Conservation (phyloP, 2,888 invertebrate genomes). For the Subacronicta megacephala region DNA sequence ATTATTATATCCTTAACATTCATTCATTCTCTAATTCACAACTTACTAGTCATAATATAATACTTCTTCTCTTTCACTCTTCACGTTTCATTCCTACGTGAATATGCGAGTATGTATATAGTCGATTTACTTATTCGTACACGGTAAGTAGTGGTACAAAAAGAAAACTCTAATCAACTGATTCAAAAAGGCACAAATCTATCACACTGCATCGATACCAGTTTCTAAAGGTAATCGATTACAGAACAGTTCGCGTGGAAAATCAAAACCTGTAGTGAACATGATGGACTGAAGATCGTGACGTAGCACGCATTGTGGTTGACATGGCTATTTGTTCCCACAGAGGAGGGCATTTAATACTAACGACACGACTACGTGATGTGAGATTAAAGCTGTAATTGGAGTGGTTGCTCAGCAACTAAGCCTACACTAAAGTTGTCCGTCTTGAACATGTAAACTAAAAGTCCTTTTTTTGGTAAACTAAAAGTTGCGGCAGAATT, state of each 20-base stretch:
- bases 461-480: no score
- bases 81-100: no score
- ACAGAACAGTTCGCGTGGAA: constrained; percentile 56
- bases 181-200: constrained; percentile 23
- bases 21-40: no score
- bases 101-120: no score
- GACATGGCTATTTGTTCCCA: constrained; percentile 69
- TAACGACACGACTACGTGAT: constrained; percentile 34
- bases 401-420: background rate
- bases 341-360: constrained; percentile 29
- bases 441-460: no score
- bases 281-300: constrained; percentile 67
- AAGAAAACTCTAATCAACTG: background rate
- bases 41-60: no score
- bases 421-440: no score
- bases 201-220: constrained; percentile 24
- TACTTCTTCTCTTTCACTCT: no score
- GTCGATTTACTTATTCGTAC: no score
- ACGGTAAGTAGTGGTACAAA: no score
- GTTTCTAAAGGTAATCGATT: constrained; percentile 51
- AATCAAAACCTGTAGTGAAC: constrained; percentile 64
- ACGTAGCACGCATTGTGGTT: constrained; percentile 71
- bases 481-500: no score
- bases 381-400: background rate
- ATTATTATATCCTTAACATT: no score